Evolutionary conservation across 1,140 invertebrate genomes (phyloP), one percentile per base, ranked within the genome.

Genomic region (Heliothis subflexa): DNA sequence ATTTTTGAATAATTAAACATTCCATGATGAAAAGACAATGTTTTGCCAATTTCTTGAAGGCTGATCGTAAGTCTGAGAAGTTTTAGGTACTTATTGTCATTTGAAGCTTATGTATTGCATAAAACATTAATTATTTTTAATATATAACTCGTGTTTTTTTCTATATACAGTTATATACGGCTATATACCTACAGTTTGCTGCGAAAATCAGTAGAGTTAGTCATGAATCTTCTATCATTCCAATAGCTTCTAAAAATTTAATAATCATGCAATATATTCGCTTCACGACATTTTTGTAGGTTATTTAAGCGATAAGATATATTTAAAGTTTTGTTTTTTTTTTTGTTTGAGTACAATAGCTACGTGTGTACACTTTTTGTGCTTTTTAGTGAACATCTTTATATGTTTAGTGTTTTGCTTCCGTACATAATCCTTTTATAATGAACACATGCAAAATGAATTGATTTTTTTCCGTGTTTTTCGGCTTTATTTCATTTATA

Each of bases 1-100:
- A 84, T 90, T 88, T 88, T 77, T 87, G 80, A 87, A 87, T 68
- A 75, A 25, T 82, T 83, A 90, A 81, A 93, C 92, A 94, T 93
- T 93, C 91, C 91, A 91, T 87, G 83, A 83, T 83, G 79, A 88
- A 89, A 91, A 91, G 87, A 91, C 88, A 87, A 70, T 66, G 47
- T 85, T 85, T 89, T 87, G 87, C 86, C 85, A 79, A 88, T 85
- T 83, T 81, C 59, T 84, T 78, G 16, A 90, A 93, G 92, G 88
- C 91, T 92, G 91, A 92, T 80, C 52, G 47, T 59, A 87, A 92
- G 92, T 91, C 90, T 93, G 90, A 92, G 61, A 82, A 83, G 73
- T 64, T 28, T 76, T 76, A 76, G 57, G 86, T 88, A 89, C 86
- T 91, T 83, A 84, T 70, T 18, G 55, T 73, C 11, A 16, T 25